Base-by-base conservation (phyloP, 2,888 invertebrate species). In the Colostygia pectinataria region DNA sequence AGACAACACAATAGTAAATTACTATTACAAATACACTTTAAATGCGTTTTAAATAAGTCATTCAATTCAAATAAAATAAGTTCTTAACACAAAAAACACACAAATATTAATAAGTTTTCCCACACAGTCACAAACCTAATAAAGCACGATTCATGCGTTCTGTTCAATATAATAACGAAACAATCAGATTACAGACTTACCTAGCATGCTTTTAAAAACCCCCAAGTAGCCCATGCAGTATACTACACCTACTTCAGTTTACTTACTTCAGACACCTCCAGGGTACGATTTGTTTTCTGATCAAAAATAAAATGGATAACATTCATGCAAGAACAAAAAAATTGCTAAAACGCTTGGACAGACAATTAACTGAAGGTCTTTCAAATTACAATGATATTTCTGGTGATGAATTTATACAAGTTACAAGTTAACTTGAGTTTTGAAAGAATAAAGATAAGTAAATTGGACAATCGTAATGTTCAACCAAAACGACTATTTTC, bases 181-280 rank as follows among this genome's bases (percentile, higher is more conserved):
- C 15, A 28, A 37, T 32, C 20, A 5, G 2, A 10, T 23, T 8
- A 3, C 2, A 36, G 9, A 37, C 43, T 28, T 43, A 43, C 28
- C 38, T 38, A 49, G 27, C 49, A 49, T 49, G 49, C 49, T 43
- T 25, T 6, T n/a, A 23, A 14, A 27, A n/a, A 12, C 32, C 20
- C 20, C 5, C 8, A 25, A 31, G 8, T 6, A 34, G 20, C 23
- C 23, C 49, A 49, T 49, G 49, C 49, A 34, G 15, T 15, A 15
- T 15, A 15, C 15, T 15, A n/a, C 15, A 15, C 15, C 15, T 15
- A 15, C 15, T 15, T 3, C 4, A 6, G 4, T 20, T 20, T 6
- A 20, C 5, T 4, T 20, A 20, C 4, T 27, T 1, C 9, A 9
- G 1, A 10, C 4, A 27, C 10, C n/a, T n/a, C n/a, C n/a, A n/a